A percentile compares a stretch with the other conserved stretches of the same genome.
Evolutionary conservation across 2,113 vertebrate genomes (phyloP).

Genomic region (Arothron firmamentum): DNA sequence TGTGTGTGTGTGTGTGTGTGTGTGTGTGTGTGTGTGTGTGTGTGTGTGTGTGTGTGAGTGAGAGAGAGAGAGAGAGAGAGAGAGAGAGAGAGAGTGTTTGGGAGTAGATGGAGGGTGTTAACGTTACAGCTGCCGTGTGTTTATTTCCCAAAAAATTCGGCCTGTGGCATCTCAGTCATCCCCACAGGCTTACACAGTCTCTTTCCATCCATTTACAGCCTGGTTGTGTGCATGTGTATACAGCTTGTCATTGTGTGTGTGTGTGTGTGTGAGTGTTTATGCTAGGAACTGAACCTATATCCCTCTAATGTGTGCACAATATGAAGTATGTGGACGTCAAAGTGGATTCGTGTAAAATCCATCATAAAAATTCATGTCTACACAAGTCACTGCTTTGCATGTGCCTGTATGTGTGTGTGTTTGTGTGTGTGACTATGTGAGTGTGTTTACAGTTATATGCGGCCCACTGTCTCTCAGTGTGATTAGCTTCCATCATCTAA

Average conservation of each 20-base stretch:
- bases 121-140: conserved; percentile 63
- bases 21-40: conserved; percentile 15
- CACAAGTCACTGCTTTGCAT: conserved; percentile 1
- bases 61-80: not conserved
- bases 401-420: not conserved
- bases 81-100: conserved; percentile 8
- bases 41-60: not conserved
- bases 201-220: conserved; percentile 57
- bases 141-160: conserved; percentile 63
- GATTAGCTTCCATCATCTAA: conserved; percentile 69
- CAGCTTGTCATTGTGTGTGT: not conserved
- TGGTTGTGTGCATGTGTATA: conserved; percentile 15
- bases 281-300: not conserved
- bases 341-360: conserved; percentile 8
- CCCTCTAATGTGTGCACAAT: conserved; percentile 26
- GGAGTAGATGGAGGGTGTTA: conserved; percentile 42
- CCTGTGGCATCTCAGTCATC: conserved; percentile 60
- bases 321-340: conserved; percentile 19
- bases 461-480: conserved; percentile 53
- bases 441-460: conserved; percentile 55
- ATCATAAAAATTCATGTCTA: conserved; percentile 1
- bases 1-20: too few species aligned
- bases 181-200: conserved; percentile 44
- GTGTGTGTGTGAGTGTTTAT: conserved; percentile 14
- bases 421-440: conserved; percentile 12